Evolutionary conservation across 2,113 vertebrate species (phyloP), one percentile per base, ranked within the genome.

Genomic region (Pleuronectes platessa): DNA sequence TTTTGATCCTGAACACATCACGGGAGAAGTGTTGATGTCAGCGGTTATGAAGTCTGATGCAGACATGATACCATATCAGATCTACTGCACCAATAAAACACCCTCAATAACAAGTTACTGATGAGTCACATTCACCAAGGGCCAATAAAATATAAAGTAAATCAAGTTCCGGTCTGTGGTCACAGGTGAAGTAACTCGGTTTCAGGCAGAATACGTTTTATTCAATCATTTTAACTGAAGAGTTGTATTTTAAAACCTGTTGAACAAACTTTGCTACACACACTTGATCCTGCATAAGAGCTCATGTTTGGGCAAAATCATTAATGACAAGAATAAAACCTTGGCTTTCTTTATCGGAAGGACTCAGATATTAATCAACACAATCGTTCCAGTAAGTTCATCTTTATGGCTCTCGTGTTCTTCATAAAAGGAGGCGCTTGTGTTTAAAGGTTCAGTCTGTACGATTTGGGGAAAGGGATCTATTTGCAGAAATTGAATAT

Each of bases 1-100:
- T 99, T 92, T 96, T 97, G 92, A 99, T 98, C 91, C 98, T 99
- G 74, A 1, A 35, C 47, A 69, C 13, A 58, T 59, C 3, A 58
- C 31, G 61, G n/a, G 27, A 65, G 27, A 75, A 66, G 17, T 54
- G 58, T 42, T 24, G n/a, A 6, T 13, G 60, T 86, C 73, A 82
- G 80, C 81, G 68, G 21, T 66, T 86, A 56, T 23, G 47, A 18
- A 35, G n/a, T 24, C 24, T 59, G 42, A 85, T 21, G 31, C 51
- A 73, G 12, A 54, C 20, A 21, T 9, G 23, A 74, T 62, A 62
- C 26, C 59, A 6, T 79, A 76, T 79, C 79, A 68, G 81, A 66
- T 68, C 23, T 23, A 53, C 1, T 40, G 26, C 12, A 61, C 23
- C 76, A 74, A 73, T 82, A 82, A 88, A 79, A 58, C 9, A 59